Percentiles rank a stretch among this genome's conserved stretches.
phyloP scores from a whole-genome alignment of 2,113 vertebrate species.

The Pogona vitticeps region DNA sequence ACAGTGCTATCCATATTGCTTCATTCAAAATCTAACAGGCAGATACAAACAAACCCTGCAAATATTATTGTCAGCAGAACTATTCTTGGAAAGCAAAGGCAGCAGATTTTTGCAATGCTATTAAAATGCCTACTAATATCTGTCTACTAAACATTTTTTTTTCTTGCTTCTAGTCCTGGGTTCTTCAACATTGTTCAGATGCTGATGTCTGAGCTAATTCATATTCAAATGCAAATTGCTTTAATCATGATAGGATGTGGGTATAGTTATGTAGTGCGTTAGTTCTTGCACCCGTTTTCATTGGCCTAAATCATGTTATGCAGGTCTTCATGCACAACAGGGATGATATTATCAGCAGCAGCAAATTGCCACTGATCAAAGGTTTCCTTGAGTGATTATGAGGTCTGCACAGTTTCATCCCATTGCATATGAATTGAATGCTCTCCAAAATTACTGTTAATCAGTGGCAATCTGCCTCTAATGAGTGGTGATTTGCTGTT shows the following conservation, averaged over 20 bases:
- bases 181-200: conserved; percentile 9
- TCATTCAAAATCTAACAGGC: conserved; percentile 26
- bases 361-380: too few relatives aligned
- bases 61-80: conserved; percentile 22
- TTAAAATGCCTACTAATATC: conserved; percentile 17
- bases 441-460: too few relatives aligned
- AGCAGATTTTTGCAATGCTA: conserved; percentile 23
- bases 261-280: background rate
- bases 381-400: too few relatives aligned
- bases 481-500: too few relatives aligned
- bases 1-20: conserved; percentile 16
- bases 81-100: conserved; percentile 24
- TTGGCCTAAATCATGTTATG: background rate
- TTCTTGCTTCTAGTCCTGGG: background rate
- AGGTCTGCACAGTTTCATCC: too few relatives aligned
- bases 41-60: conserved; percentile 25
- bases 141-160: conserved; percentile 25
- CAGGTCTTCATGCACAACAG: too few relatives aligned
- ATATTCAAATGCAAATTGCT: conserved; percentile 5
- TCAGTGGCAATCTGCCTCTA: too few relatives aligned
- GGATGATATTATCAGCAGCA: too few relatives aligned
- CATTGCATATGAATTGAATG: too few relatives aligned
- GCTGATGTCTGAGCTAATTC: background rate
- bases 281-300: background rate
- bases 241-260: background rate